Evolutionary conservation across 2,113 vertebrate species (phyloP), one percentile per base, ranked within the genome.

Genomic region (Sorex fumeus): DNA sequence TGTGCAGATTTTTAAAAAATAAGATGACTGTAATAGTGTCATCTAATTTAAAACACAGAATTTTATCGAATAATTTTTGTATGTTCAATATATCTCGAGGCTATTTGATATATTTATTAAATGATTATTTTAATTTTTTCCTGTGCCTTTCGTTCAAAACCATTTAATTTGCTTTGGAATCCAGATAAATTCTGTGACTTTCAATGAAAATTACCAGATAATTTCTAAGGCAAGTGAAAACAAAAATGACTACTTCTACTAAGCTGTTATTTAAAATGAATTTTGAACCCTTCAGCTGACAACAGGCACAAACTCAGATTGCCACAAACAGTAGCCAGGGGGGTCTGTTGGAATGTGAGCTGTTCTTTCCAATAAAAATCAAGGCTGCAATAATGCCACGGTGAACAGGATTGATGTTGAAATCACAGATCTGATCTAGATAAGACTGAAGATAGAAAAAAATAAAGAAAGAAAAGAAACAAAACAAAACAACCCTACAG

Each of bases 211-310:
- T 77, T 80, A 71, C 32, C 53, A 32, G 43, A 92, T 36, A 34
- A 23, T 91, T 96, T 82, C 70, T 43, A 27, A 80, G 74, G 82
- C 91, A 50, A 95, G 75, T 53, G 81, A 83, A 84, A 87, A 60
- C 40, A 40, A 40, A 3, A 40, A 40, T 7, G 36, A 25, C 25
- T 57, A 23, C 27, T 36, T 34, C 69, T 66, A 91, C 40, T 78
- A 6, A 18, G 43, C 87, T 94, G 69, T 91, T 90, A 90, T 88
- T 94, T 85, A 88, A 97, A 87, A 95, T 81, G 66, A 10, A 3
- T 91, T 84, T 90, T 91, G 80, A 97, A 88, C 95, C 94, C 76
- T 95, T 88, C 92, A 88, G 62, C 84, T 77, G 93, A 95, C 93
- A 91, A 78, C 43, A 96, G 91, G 93, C 83, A 5, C 57, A 78